These are phyloP conservation scores for Drosophila tani DNA, from an alignment of 1,140 invertebrate species.

Conservation along the genomic window DNA sequence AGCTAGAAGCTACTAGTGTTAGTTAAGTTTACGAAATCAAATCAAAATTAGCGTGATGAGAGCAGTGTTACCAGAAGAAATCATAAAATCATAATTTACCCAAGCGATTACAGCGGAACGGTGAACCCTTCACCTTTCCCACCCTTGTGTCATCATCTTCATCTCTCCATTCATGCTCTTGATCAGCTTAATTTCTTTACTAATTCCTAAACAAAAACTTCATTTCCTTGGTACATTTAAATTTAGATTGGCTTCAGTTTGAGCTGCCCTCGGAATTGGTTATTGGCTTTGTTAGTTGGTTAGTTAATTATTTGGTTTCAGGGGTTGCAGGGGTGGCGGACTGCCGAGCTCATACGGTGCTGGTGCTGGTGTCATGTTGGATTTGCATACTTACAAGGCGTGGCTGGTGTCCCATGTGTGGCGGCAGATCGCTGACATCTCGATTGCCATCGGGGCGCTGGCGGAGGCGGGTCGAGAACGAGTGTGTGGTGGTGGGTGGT, in stretches of 20 bases:
- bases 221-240: conserved; percentile 30
- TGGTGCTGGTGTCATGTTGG: conserved; percentile 60
- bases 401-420: conserved; percentile 76
- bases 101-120: conserved; percentile 31
- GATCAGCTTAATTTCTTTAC: conserved; percentile 14
- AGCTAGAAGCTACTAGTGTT: conserved; percentile 9
- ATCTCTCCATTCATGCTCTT: conserved; percentile 3
- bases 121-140: background rate
- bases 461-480: conserved; percentile 39
- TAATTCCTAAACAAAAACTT: conserved; percentile 8
- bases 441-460: conserved; percentile 79
- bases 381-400: conserved; percentile 78
- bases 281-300: conserved; percentile 10
- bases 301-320: conserved; percentile 24
- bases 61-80: conserved; percentile 3
- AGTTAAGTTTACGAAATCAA: conserved; percentile 23
- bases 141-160: background rate
- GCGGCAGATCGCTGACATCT: conserved; percentile 80
- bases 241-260: conserved; percentile 36
- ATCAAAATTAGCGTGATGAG: conserved; percentile 11
- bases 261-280: conserved; percentile 6
- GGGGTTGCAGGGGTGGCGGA: background rate
- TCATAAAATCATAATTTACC: conserved; percentile 46
- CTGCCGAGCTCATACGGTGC: conserved; percentile 58
- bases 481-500: conserved; percentile 59